Base-by-base conservation (phyloP, 2,888 invertebrate genomes). In the Parnassius smintheus region DNA sequence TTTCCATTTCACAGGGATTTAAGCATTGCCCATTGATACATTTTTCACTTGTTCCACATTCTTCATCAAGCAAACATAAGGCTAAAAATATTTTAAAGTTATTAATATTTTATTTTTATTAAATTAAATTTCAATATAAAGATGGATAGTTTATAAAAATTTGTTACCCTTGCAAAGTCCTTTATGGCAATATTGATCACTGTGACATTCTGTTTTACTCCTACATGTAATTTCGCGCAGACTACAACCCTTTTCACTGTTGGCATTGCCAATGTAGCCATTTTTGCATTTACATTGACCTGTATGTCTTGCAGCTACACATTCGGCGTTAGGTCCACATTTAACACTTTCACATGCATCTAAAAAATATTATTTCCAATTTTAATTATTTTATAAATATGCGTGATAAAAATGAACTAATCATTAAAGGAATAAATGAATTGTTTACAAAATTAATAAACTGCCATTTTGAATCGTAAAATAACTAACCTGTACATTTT, bases 321-420 rank as follows among this genome's bases (percentile, higher is more conserved):
- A 98, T 78, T 97, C 96, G 42, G 98, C 94, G 83, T 98, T 98
- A 2, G 94, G 93, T 61, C 97, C 97, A 86, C 98, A 98, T 66
- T 92, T 91, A 0, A 94, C 92, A 70, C 93, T 94, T 74, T 96
- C 95, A 81, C 98, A 98, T 44, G 95, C 96, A 87, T 96, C 95
- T 93, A 72, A 52, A 72, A 51, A 86, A 82, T 45, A 2, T 25
- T 10, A 54, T 10, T 13, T 0, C 13, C 2, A 46, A n/a, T 48
- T n/a, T n/a, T 2, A 8, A 48, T 12, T n/a, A n/a, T 3, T 35
- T 35, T 35, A 35, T 35, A 35, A 35, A 35, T 35, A 35, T 35
- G 7, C 35, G 7, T 7, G 35, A 35, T 35, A 35, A 35, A 35
- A 35, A 35, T 35, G 4, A 35, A 35, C 35, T 7, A 7, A 3